Evolutionary conservation across 2,113 vertebrate species (phyloP), one percentile per base, ranked within the genome.

Genomic region (Gyps fulvus): DNA sequence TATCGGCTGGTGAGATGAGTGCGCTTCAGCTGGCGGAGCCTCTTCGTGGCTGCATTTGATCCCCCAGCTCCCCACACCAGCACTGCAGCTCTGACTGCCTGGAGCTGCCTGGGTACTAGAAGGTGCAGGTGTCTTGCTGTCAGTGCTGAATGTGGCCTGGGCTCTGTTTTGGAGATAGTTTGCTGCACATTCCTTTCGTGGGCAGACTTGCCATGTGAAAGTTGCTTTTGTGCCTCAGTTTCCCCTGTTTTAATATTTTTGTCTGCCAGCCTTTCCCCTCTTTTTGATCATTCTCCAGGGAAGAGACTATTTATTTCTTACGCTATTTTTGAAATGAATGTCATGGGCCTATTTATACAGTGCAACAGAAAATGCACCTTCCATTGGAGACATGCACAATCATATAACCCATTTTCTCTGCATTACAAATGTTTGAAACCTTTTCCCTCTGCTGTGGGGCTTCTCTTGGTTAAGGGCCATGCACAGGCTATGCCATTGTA

Each of bases 1-100:
- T 32, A 16, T 69, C 0, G 7, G n/a, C 63, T 70, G n/a, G 23
- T n/a, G 63, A n/a, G 21, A 47, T 0, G 3, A 42, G 31, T 1
- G 7, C 2, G 5, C n/a, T 29, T 45, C 25, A 25, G 17, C 16
- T 0, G 0, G 31, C 52, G 67, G 47, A 85, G 55, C 45, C 50
- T 55, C 57, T 26, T 52, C 1, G 2, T 6, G 34, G 34, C 50
- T 26, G 43, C 1, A 1, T 57, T 43, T 57, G 43, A 22, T 52
- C 4, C 13, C 38, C 66, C 31, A 36, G 47, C 21, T 76, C 57
- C 13, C 21, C 7, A 1, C 7, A 16, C 45, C 6, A 1, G 23
- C 54, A 38, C 26, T 0, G 0, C 49, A 23, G 61, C 49, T 72
- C 55, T 38, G 66, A 2, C 27, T 59, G 79, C 74, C 47, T 32